Evolutionary conservation across 2,888 invertebrate genomes (phyloP), one percentile per base, ranked within the genome.

Genomic region (Ecdyonurus torrentis): DNA sequence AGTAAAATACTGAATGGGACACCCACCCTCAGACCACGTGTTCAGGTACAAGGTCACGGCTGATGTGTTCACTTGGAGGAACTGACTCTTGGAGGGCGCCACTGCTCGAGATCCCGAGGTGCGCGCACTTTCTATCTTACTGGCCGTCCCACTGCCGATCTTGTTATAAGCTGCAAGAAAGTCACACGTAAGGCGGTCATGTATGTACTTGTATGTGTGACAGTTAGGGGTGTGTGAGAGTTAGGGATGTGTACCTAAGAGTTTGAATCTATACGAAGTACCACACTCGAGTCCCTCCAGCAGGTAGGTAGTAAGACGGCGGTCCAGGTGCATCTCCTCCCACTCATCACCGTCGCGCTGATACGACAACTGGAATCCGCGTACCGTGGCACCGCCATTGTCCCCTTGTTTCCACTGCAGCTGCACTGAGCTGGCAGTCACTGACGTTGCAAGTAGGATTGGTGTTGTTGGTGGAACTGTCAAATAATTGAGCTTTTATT

Each of bases 381-480:
- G 75, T 25, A 82, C 72, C 3, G 78, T 76, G 0, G 81, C 75
- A 18, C 81, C 80, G 0, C 81, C 81, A 63, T 75, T 77, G 69
- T 81, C 81, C 60, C 78, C 79, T 67, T 75, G 74, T 66, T 76
- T 76, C 77, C 81, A 82, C 67, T 80, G 79, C 61, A 82, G 70
- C 58, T 78, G 78, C 1, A 81, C 78, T 0, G 79, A 77, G 64
- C 77, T 77, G 64, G 75, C 75, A 18, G 80, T 79, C 3, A 75
- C 77, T 2, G 78, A 75, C 55, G 78, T 77, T 1, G 78, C 76
- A 2, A 78, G 72, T 1, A 80, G 71, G 24, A 77, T 74, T 2
- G 81, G 78, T 52, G 80, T 74, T n/a, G 78, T 76, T 5, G 84
- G 84, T 1, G 83, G 82, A 60, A 82, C 83, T 81, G 71, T n/a